phyloP scores from a whole-genome alignment of 30 jellyfish, hydroid and myxozoan species.

The Aurelia aurita complex sp. Pacific region DNA sequence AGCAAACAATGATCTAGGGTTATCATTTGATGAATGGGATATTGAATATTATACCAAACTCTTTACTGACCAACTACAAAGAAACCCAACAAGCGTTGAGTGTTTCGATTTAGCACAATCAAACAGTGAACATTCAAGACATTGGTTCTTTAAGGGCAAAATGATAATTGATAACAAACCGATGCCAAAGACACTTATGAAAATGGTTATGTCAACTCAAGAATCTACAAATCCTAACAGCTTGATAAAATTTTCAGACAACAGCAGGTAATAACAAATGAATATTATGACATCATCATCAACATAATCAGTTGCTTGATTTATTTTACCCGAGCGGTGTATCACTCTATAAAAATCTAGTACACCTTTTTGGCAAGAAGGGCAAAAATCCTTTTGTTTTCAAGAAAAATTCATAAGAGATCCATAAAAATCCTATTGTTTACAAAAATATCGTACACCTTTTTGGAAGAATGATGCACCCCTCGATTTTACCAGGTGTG shows the following conservation, averaged over 20 bases:
- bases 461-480: no score
- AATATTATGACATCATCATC: no score
- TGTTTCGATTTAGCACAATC: slow-evolving; percentile 95
- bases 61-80: slow-evolving; percentile 50
- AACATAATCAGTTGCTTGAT: no score
- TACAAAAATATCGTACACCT: no score
- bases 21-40: slow-evolving; percentile 88
- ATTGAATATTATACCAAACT: slow-evolving; percentile 63
- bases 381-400: no score
- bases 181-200: slow-evolving; percentile 73
- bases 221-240: slow-evolving; percentile 62
- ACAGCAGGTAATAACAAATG: slow-evolving; percentile 74
- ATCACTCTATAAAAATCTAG: no score
- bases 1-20: slow-evolving; percentile 72
- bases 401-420: no score
- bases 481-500: no score
- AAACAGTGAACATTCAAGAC: slow-evolving; percentile 92
- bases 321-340: no score
- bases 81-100: slow-evolving; percentile 94
- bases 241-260: slow-evolving; percentile 85
- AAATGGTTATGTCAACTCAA: slow-evolving; percentile 81
- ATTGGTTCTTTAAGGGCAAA: slow-evolving; percentile 92
- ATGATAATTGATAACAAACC: slow-evolving; percentile 63
- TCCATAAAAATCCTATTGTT: no score
- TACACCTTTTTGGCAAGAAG: no score